Evolutionary conservation across 2,797 vertebrate genomes (phyloP).

Genomic region (Sylvilagus floridanus): DNA sequence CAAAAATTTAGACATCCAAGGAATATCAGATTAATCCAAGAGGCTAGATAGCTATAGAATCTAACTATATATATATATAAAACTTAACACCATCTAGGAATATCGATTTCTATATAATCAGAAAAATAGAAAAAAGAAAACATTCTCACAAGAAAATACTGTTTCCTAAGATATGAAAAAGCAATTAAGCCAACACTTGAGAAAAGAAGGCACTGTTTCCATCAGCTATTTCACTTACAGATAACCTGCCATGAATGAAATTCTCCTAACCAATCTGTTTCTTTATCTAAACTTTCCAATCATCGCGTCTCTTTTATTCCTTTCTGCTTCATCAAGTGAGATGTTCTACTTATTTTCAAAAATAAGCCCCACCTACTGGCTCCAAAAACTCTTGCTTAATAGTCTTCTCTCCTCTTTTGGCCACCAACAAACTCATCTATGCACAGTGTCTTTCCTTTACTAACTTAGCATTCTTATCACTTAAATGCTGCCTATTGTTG

Average conservation of each 20-base stretch:
- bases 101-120: neutral
- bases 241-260: constrained; percentile 12
- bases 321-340: neutral
- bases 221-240: neutral
- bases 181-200: neutral
- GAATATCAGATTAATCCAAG: constrained; percentile 10
- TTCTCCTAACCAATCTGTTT: neutral
- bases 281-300: constrained; percentile 23
- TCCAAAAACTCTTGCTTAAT: neutral
- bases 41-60: constrained; percentile 6
- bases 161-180: constrained; percentile 26
- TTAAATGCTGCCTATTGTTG: constrained; percentile 43
- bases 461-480: neutral
- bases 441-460: neutral
- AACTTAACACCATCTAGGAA: neutral
- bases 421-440: neutral
- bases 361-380: neutral
- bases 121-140: constrained; percentile 24
- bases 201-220: neutral
- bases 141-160: constrained; percentile 15
- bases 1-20: constrained; percentile 44
- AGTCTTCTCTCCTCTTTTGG: neutral
- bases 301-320: neutral
- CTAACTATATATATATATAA: neutral
- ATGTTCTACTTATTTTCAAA: constrained; percentile 35